Percentiles rank a stretch among this genome's conserved stretches.
Conservation (phyloP, 2,113 vertebrate species). For the Trematocara macrostoma region DNA sequence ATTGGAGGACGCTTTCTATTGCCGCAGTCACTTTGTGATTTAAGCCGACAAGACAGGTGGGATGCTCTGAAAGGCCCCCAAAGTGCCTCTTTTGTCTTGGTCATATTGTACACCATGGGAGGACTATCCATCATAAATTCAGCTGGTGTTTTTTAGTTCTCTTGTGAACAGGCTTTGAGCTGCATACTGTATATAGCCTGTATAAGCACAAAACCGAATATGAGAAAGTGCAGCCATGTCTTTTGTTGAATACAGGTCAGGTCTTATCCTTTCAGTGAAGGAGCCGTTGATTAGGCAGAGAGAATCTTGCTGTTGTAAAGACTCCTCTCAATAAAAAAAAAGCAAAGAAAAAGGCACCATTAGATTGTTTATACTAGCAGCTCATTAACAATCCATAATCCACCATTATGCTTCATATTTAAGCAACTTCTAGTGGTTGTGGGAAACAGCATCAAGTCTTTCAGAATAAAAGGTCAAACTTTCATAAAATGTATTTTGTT, state of each 20-base stretch:
- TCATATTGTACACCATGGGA: not conserved
- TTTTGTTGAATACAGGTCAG: not conserved
- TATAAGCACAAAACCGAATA: not conserved
- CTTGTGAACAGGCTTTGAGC: not conserved
- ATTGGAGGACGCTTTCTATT: not conserved
- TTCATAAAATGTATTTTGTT: not conserved
- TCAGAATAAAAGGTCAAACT: not conserved
- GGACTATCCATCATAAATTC: not conserved
- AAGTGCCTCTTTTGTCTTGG: not conserved
- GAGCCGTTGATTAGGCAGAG: not conserved
- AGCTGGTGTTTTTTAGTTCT: not conserved
- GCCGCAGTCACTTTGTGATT: conserved; percentile 12
- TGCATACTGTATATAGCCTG: not conserved
- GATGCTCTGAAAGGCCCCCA: not conserved
- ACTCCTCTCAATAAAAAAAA: not conserved
- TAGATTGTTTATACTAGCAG: not conserved
- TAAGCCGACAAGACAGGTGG: not conserved
- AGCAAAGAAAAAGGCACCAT: not conserved
- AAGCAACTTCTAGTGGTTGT: not conserved
- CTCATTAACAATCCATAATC: not conserved
- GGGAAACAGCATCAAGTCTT: not conserved
- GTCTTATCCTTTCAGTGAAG: not conserved
- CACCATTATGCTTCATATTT: not conserved
- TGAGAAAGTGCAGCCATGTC: not conserved
- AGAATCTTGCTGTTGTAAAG: not conserved